phyloP scores from a whole-genome alignment of 2,888 invertebrate genomes.

The Patella caerulea region DNA sequence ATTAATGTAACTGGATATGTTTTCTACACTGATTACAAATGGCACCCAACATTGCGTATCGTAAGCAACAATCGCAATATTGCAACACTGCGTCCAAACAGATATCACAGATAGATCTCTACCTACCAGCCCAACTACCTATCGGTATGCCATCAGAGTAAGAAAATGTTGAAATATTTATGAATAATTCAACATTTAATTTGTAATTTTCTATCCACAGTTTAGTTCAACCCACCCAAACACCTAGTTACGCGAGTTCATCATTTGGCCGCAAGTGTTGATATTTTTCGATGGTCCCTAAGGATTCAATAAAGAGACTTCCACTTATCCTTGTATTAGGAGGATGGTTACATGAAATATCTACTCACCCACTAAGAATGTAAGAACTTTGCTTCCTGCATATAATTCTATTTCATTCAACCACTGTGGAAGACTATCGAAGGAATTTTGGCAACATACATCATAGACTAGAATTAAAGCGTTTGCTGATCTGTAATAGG shows the following conservation, averaged over 20 bases:
- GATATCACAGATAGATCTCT: too few relatives aligned
- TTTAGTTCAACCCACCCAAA: too few relatives aligned
- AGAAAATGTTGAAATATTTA: too few relatives aligned
- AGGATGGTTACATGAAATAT: neutral
- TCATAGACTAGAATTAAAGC: conserved; percentile 97
- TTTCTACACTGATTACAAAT: neutral
- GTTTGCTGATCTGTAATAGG: conserved; percentile 97
- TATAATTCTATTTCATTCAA: conserved; percentile 97
- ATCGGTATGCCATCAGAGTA: too few relatives aligned
- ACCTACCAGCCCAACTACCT: too few relatives aligned
- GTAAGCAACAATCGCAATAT: too few relatives aligned
- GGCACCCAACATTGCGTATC: too few relatives aligned
- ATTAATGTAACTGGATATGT: neutral
- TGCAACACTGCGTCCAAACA: too few relatives aligned
- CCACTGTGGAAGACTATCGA: conserved; percentile 98
- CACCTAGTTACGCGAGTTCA: too few relatives aligned
- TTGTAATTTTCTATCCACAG: too few relatives aligned
- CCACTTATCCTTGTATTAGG: neutral
- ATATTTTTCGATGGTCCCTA: neutral
- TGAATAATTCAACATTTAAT: too few relatives aligned
- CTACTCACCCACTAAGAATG: conserved; percentile 90
- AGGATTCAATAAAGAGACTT: neutral
- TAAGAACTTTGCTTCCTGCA: conserved; percentile 92
- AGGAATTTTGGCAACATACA: conserved; percentile 97
- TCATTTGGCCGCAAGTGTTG: neutral